Base-by-base conservation (phyloP, 2,888 invertebrate genomes). In the Balanococcus diminutus region DNA sequence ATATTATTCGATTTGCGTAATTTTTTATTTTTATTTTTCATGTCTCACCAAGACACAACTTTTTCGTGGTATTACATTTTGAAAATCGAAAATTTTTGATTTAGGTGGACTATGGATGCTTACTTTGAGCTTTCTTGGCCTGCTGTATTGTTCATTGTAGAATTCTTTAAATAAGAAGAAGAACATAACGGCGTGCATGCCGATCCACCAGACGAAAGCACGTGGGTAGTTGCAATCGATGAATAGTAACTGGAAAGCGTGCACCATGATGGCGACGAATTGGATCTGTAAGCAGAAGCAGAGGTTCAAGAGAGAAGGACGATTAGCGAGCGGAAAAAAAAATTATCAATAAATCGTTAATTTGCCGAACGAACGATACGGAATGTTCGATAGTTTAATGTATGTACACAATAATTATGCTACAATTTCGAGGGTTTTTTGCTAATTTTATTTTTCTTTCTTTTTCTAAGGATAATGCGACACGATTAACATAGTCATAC, bases 171-270 rank as follows among this genome's bases (percentile, higher is more conserved):
- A 98, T 87, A 98, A 93, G 93, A 96, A 95, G 92, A 96, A 95
- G 94, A 98, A 98, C 94, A 98, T 95, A 88, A 97, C 94, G 0
- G 97, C 98, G 91, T 98, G 98, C 92, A 96, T 94, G 86, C 97
- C 97, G 90, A 98, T 98, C 96, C 96, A 98, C 96, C 96, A 96
- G 88, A 96, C 96, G 91, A 96, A 96, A n/a, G 95, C 96, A 88
- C 94, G 93, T 84, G 98, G 98, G 91, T 97, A 98, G 90, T 96
- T 94, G 92, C 98, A 98, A 86, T 96, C 95, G 89, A 95, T 94
- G 92, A 96, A 95, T 88, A 98, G 91, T 88, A 98, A 92, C 90
- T 96, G 96, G 94, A 96, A 96, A 87, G 97, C 96, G 91, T 98
- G 98, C 87, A 95, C 91, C 94, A 97, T 96, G 88, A 97, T 96